phyloP scores from a whole-genome alignment of 2,797 vertebrate species.

The Pantherophis alleghaniensis region DNA sequence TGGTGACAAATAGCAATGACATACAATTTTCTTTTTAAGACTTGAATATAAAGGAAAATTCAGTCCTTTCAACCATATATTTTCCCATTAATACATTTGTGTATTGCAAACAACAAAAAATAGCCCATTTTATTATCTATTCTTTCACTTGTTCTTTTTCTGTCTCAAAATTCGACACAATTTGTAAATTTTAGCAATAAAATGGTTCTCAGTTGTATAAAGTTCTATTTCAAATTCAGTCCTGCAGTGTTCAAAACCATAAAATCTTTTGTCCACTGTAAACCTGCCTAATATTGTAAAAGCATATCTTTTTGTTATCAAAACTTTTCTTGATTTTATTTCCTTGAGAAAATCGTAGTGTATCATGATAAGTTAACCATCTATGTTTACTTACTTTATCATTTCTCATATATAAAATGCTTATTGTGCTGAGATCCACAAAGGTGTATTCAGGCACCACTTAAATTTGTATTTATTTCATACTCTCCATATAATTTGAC shows the following conservation, averaged over 20 bases:
- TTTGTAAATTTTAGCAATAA: neutral
- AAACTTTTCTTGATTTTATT: neutral
- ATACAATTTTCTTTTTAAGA: neutral
- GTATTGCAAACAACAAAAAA: neutral
- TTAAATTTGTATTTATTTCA: neutral
- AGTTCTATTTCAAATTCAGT: neutral
- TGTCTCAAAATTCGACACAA: neutral
- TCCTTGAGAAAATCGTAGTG: neutral
- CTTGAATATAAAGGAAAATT: neutral
- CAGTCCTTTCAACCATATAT: neutral
- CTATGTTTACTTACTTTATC: neutral
- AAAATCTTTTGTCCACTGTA: neutral
- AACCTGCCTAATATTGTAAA: neutral
- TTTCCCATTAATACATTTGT: neutral
- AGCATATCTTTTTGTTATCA: neutral
- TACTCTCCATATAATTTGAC: neutral
- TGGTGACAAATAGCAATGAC: neutral
- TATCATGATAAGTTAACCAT: neutral
- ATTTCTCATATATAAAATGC: neutral
- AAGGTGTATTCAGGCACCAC: neutral
- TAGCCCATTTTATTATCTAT: neutral
- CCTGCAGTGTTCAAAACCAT: neutral
- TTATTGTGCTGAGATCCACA: neutral
- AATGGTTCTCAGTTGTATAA: neutral
- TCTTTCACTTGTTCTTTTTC: neutral